phyloP scores from a whole-genome alignment of 2,888 invertebrate genomes.

The Cremastinae sp. region DNA sequence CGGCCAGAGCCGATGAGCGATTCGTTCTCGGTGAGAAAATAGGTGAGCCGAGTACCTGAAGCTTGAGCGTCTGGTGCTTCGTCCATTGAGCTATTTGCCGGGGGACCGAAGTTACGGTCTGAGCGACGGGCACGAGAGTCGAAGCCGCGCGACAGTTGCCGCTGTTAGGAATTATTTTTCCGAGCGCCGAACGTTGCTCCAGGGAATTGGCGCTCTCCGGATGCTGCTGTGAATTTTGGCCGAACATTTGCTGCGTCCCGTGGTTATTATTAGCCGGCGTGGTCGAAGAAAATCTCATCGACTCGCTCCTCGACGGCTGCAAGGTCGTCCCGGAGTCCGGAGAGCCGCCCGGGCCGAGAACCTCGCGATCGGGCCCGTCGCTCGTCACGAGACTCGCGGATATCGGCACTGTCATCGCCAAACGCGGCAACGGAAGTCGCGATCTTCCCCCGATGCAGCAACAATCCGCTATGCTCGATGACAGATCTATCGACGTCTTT shows the following conservation, averaged over 20 bases:
- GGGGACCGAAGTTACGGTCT: conserved; percentile 64
- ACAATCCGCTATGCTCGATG: conserved; percentile 72
- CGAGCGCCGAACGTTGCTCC: conserved; percentile 73
- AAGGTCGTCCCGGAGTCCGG: conserved; percentile 50
- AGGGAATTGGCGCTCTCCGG: conserved; percentile 61
- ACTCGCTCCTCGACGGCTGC: conserved; percentile 65
- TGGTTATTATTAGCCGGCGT: conserved; percentile 77
- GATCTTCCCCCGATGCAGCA: conserved; percentile 78
- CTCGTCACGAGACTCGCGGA: conserved; percentile 20
- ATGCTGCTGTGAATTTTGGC: conserved; percentile 63
- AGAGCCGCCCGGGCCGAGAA: conserved; percentile 49
- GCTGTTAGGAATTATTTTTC: conserved; percentile 38
- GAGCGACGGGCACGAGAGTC: conserved; percentile 61
- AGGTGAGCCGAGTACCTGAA: conserved; percentile 75
- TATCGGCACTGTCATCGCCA: conserved; percentile 59
- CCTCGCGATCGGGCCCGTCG: conserved; percentile 49
- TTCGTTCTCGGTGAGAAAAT: conserved; percentile 3
- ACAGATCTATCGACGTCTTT: conserved; percentile 65
- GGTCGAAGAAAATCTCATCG: conserved; percentile 70
- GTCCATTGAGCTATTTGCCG: conserved; percentile 76
- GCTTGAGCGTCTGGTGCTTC: conserved; percentile 77
- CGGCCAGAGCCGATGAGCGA: neutral
- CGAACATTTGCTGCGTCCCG: conserved; percentile 73
- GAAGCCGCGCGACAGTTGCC: conserved; percentile 55
- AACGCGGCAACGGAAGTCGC: conserved; percentile 72